Percentiles rank a stretch among this genome's conserved stretches.
Evolutionary conservation across 1,140 invertebrate species (phyloP).

Genomic region (Drosophila parvula): DNA sequence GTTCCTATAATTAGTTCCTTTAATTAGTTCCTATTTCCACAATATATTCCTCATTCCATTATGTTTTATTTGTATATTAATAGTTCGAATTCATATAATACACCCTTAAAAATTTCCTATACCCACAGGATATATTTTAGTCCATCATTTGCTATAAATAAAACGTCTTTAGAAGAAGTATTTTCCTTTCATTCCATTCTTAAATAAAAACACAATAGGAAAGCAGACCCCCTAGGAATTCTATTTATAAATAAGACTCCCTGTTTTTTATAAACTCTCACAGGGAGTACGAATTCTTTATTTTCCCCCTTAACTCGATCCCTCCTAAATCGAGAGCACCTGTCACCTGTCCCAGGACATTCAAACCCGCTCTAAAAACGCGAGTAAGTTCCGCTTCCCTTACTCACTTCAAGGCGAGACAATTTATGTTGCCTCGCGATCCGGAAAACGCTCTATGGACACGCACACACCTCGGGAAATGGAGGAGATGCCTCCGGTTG

Average conservation of each 20-base stretch:
- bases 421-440: slow-evolving; percentile 58
- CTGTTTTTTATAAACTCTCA: background rate
- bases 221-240: slow-evolving; percentile 2
- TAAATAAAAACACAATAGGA: background rate
- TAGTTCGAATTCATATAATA: no score
- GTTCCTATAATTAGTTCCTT: no score
- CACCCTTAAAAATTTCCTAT: no score
- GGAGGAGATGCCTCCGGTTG: background rate
- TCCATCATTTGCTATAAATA: background rate
- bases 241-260: no score
- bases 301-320: background rate
- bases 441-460: slow-evolving; percentile 52
- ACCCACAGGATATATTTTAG: background rate
- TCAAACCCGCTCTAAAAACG: slow-evolving; percentile 7
- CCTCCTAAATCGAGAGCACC: slow-evolving; percentile 18
- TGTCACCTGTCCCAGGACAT: slow-evolving; percentile 39
- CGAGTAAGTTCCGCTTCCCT: slow-evolving; percentile 53
- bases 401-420: slow-evolving; percentile 49
- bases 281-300: background rate
- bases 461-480: slow-evolving; percentile 55
- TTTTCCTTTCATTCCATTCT: background rate
- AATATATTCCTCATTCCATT: no score
- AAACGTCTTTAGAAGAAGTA: background rate
- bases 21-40: no score
- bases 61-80: no score